Evolutionary conservation across 1,140 invertebrate genomes (phyloP), one percentile per base, ranked within the genome.

Genomic region (Eupristina koningsbergeri): DNA sequence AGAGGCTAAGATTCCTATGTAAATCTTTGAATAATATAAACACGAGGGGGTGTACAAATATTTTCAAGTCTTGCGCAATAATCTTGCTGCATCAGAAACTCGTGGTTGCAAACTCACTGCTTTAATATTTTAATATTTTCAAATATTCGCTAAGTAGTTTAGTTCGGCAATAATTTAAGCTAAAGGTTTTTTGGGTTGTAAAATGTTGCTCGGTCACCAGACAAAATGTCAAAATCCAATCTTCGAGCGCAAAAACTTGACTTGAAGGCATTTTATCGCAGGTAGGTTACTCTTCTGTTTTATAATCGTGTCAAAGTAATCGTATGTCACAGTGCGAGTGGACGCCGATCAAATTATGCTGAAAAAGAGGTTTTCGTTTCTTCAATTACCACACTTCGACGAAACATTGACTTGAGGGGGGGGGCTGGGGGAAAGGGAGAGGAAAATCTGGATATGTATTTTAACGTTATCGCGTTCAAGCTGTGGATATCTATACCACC

Each of bases 361-460:
- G 47, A 73, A 73, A 81, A 74, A 45, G 17, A 81, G 13, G 11
- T 61, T 39, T 47, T 31, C 22, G 69, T 13, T 29, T 11, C 47
- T 74, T 34, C 71, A 81, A 81, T 81, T 77, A 82, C 61, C 61
- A 61, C 74, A 82, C 74, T 63, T 78, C 64, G 75, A 41, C 34
- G 64, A 83, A 71, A 71, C 73, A 78, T 83, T 78, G 81, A 82
- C 58, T 75, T 34, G 19, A 31, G 41, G 19, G 31, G 31, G 13
- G 45, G 47, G 58, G 64, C n/a, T 34, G 19, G 22, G 41, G 19
- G 31, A 29, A 13, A 31, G 47, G 58, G 64, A 45, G 39, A 74
- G 47, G 63, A 58, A 80, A 80, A 84, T 84, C 83, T 75, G 58
- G 58, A 39, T 31, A 17, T 50, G 39, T 36, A 84, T 50, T 47